Evolutionary conservation across 2,113 vertebrate genomes (phyloP).

Genomic region (Axis porcinus): DNA sequence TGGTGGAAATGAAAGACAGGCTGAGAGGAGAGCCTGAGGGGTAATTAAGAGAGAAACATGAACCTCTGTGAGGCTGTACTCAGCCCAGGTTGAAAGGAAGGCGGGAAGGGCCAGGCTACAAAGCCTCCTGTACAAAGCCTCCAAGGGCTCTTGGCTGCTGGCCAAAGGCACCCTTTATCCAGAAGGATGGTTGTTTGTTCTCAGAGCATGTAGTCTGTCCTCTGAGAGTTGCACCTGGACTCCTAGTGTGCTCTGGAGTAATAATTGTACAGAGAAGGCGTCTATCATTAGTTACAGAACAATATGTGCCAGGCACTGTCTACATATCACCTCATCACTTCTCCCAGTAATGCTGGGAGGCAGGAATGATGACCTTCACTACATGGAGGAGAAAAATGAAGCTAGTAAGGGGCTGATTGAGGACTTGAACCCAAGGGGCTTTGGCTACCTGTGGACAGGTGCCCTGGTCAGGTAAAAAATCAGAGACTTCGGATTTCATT

Average conservation of each 20-base stretch:
- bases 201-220: background rate
- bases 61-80: background rate
- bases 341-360: background rate
- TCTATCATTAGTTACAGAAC: background rate
- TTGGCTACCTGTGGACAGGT: background rate
- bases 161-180: background rate
- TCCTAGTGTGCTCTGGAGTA: background rate
- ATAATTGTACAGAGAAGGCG: background rate
- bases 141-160: background rate
- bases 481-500: background rate
- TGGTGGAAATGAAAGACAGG: constrained; percentile 44
- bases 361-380: background rate
- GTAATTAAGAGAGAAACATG: background rate
- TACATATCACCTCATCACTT: background rate
- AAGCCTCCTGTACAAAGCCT: background rate
- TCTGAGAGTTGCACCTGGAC: background rate
- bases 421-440: background rate
- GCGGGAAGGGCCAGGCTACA: background rate
- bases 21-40: constrained; percentile 40
- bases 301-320: background rate
- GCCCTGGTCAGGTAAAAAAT: background rate
- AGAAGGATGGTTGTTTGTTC: background rate
- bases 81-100: background rate
- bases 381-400: background rate
- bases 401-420: background rate